phyloP scores from a whole-genome alignment of 2,888 invertebrate genomes.

The Papilio elwesi region DNA sequence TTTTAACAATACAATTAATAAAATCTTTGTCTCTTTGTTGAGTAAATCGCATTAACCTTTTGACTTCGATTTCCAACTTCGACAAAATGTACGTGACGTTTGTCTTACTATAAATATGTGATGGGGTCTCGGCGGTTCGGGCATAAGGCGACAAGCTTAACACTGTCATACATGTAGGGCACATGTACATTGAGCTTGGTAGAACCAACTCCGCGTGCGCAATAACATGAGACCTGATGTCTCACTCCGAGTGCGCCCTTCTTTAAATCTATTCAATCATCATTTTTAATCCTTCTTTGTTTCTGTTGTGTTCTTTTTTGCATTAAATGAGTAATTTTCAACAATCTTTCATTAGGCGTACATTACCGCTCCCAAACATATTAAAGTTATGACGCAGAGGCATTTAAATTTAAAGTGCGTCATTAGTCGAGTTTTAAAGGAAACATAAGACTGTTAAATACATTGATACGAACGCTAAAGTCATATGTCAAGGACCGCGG shows the following conservation, averaged over 20 bases:
- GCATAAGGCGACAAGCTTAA: too few species aligned
- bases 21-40: neutral
- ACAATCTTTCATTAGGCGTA: neutral
- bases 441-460: neutral
- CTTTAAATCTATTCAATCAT: too few species aligned
- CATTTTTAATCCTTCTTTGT: too few species aligned
- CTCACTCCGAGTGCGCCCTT: too few species aligned
- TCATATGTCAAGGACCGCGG: constrained; percentile 7
- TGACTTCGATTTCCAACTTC: neutral
- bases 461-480: neutral
- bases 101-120: neutral
- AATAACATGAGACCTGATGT: too few species aligned
- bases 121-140: too few species aligned
- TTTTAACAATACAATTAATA: constrained; percentile 7
- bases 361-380: neutral
- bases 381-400: neutral
- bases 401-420: neutral
- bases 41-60: neutral
- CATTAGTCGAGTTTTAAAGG: neutral
- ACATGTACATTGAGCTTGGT: too few species aligned
- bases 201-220: too few species aligned
- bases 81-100: neutral
- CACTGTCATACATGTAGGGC: too few species aligned
- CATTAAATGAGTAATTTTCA: neutral
- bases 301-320: too few species aligned